Evolutionary conservation across 2,888 invertebrate genomes (phyloP).

Genomic region (Copidosoma aretas): DNA sequence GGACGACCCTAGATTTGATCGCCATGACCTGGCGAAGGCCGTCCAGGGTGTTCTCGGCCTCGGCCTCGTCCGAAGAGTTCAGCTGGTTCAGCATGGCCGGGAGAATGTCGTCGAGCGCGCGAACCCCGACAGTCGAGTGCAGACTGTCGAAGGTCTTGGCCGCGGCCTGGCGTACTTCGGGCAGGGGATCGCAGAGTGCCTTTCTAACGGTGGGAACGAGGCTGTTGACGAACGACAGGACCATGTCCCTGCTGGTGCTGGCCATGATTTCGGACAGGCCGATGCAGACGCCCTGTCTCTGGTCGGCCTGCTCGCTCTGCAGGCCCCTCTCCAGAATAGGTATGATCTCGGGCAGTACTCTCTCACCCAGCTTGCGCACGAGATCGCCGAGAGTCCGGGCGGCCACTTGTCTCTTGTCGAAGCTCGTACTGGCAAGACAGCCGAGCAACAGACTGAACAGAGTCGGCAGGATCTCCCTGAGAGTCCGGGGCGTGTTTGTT

Average conservation of each 20-base stretch:
- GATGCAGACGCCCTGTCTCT: slow-evolving; percentile 98
- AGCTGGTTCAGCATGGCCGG: slow-evolving; percentile 86
- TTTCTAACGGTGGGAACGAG: slow-evolving; percentile 92
- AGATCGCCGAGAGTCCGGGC: slow-evolving; percentile 96
- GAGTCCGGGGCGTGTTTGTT: slow-evolving; percentile 94
- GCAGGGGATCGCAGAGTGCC: slow-evolving; percentile 91
- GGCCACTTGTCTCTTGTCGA: slow-evolving; percentile 95
- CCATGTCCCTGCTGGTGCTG: slow-evolving; percentile 94
- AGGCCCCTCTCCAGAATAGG: slow-evolving; percentile 95
- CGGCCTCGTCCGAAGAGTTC: slow-evolving; percentile 78
- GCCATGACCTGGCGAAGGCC: slow-evolving; percentile 97
- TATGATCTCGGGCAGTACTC: slow-evolving; percentile 96
- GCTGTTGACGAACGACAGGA: slow-evolving; percentile 86
- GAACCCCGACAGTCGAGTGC: slow-evolving; percentile 90
- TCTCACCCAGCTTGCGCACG: slow-evolving; percentile 95
- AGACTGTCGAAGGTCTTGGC: slow-evolving; percentile 96
- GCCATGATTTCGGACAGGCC: slow-evolving; percentile 98
- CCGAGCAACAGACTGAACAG: slow-evolving; percentile 90
- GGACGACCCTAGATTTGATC: slow-evolving; percentile 91
- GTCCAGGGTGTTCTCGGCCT: slow-evolving; percentile 91
- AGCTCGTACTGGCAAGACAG: slow-evolving; percentile 94
- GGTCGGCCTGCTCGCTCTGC: slow-evolving; percentile 89
- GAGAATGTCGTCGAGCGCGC: slow-evolving; percentile 95
- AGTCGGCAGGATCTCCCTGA: slow-evolving; percentile 94
- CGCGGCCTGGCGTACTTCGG: slow-evolving; percentile 92